Evolutionary conservation across 2,888 invertebrate species (phyloP).

Genomic region (Catocala sponsa): DNA sequence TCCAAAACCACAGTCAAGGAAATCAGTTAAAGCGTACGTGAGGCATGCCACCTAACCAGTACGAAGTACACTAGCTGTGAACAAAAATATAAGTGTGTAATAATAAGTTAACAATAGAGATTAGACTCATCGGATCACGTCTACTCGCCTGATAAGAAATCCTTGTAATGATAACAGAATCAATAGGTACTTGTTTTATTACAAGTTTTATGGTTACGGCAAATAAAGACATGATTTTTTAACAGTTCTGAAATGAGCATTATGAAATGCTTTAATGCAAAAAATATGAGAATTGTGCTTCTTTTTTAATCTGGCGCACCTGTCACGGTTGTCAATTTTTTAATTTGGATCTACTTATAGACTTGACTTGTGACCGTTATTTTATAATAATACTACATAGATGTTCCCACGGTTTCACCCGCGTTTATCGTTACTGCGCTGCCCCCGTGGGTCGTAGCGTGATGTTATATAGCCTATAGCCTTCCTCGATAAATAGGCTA

Average conservation of each 20-base stretch:
- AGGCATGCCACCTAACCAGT: slow-evolving; percentile 1
- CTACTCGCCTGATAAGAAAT: slow-evolving; percentile 66
- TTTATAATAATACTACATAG: too few relatives aligned
- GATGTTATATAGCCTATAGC: too few relatives aligned
- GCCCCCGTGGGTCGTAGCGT: too few relatives aligned
- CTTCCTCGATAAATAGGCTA: too few relatives aligned
- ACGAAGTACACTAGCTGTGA: slow-evolving; percentile 5
- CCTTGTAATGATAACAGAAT: slow-evolving; percentile 64
- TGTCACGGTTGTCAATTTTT: too few relatives aligned
- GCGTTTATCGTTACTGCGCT: too few relatives aligned
- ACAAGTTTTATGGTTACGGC: slow-evolving; percentile 34
- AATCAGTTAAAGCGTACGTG: slow-evolving; percentile 5
- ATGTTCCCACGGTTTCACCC: too few relatives aligned
- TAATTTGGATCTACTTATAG: too few relatives aligned
- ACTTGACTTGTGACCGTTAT: too few relatives aligned
- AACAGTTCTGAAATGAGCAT: background rate
- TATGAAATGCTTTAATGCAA: background rate
- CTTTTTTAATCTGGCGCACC: too few relatives aligned
- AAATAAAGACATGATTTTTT: slow-evolving; percentile 36
- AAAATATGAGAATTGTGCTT: slow-evolving; percentile 1
- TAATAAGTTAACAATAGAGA: slow-evolving; percentile 50
- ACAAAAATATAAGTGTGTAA: slow-evolving; percentile 11
- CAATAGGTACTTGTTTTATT: slow-evolving; percentile 60
- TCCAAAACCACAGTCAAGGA: background rate
- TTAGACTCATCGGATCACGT: slow-evolving; percentile 66